These are phyloP conservation scores for Eurosta solidaginis DNA, from an alignment of 1,140 invertebrate species.

Conservation along the genomic window DNA sequence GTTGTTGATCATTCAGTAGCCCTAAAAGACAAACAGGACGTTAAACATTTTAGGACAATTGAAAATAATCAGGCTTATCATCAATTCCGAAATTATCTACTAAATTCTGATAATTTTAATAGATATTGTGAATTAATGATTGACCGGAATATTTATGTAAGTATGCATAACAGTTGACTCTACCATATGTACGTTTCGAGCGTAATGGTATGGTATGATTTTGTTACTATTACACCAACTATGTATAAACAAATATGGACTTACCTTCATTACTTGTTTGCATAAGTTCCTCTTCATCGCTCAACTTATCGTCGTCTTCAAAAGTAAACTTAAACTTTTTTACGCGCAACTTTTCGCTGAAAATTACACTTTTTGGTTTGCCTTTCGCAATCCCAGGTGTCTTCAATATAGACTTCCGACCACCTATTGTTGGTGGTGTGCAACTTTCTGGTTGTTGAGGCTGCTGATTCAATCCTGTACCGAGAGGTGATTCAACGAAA, in stretches of 20 bases:
- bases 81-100: too few relatives aligned
- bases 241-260: too few relatives aligned
- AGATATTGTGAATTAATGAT: too few relatives aligned
- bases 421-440: background rate
- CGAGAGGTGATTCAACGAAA: background rate
- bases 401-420: slow-evolving; percentile 48
- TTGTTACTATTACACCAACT: too few relatives aligned
- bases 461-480: background rate
- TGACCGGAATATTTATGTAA: too few relatives aligned
- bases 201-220: too few relatives aligned
- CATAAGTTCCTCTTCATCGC: slow-evolving; percentile 34
- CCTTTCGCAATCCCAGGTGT: slow-evolving; percentile 48
- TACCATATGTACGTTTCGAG: too few relatives aligned
- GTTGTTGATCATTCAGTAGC: background rate
- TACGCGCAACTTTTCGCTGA: slow-evolving; percentile 54
- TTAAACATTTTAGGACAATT: too few relatives aligned
- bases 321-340: slow-evolving; percentile 47
- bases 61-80: too few relatives aligned
- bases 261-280: background rate
- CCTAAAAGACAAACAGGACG: background rate
- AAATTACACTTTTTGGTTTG: slow-evolving; percentile 42
- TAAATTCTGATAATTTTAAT: too few relatives aligned
- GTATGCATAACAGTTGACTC: too few relatives aligned
- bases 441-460: background rate
- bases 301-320: slow-evolving; percentile 39